Evolutionary conservation across 30 jellyfish, hydroid and myxozoan species (phyloP), one percentile per base, ranked within the genome.

Genomic region (Mastigias papua): DNA sequence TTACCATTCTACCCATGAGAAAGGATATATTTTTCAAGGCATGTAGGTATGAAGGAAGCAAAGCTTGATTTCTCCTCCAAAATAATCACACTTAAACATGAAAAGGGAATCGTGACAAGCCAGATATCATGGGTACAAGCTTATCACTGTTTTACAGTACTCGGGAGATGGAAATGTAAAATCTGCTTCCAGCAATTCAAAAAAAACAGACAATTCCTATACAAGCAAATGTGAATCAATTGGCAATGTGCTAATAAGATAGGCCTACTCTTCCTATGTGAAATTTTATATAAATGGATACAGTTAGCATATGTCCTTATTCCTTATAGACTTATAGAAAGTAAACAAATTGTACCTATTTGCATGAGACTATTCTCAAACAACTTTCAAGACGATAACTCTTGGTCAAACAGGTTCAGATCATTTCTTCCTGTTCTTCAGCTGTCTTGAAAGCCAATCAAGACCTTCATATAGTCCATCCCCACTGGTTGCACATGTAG

Each of bases 401-500:
- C 17, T 11, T 54, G 7, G 7, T 6, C 5, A 16, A 54, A 8
- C 9, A 54, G 3, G 67, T 54, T 54, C 25, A 54, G 23, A 63
- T 87, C 80, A 94, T 65, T 94, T 94, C 90, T 95, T 95, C 93
- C 81, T 86, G 85, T 90, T 87, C 84, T 90, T 90, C 48, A 95
- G 90, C 61, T 90, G 93, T 23, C 89, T 83, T 78, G 99, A 90
- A 35, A 95, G 97, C 99, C 99, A 96, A 75, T 96, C 99, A 42
- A 96, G 95, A 26, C 99, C 99, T 79, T 96, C 99, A 82, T 91
- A 92, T 23, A 96, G 88, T 22, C 99, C 99, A 48, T 96, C 99
- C 35, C 99, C 99, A 68, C 91, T 91, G 11, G 98, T 96, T 76
- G 99, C 99, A 77, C 98, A 90, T 10, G 99, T 96, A 35, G 99